Percentiles rank a stretch among this genome's conserved stretches.
These are phyloP conservation scores for Archips xylosteana DNA, from an alignment of 2,888 invertebrate species.

Conservation along the genomic window DNA sequence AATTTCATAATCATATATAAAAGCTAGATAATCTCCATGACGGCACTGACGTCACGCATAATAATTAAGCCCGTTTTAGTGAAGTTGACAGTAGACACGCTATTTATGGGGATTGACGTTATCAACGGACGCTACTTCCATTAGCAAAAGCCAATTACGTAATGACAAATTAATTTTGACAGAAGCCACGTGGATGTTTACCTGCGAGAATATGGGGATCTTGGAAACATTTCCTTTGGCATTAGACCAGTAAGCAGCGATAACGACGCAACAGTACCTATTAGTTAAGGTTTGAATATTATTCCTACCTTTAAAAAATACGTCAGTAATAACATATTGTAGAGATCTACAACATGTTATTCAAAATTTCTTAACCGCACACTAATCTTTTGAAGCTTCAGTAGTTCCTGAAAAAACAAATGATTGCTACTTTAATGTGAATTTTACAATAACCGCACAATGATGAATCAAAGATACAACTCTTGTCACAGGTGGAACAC, in stretches of 20 bases:
- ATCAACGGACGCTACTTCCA: slow-evolving; percentile 71
- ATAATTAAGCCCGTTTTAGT: slow-evolving; percentile 67
- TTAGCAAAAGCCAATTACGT: slow-evolving; percentile 64
- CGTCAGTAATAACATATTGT: no score
- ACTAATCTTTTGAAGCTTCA: no score
- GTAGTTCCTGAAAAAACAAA: no score
- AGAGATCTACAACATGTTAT: no score
- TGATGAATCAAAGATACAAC: slow-evolving; percentile 12
- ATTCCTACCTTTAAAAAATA: no score
- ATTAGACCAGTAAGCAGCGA: slow-evolving; percentile 15
- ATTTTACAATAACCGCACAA: not conserved
- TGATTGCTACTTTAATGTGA: not conserved
- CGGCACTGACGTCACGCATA: slow-evolving; percentile 66
- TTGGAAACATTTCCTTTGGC: slow-evolving; percentile 35
- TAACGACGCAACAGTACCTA: not conserved
- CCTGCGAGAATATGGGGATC: slow-evolving; percentile 22
- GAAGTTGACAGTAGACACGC: slow-evolving; percentile 70
- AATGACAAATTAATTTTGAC: slow-evolving; percentile 53
- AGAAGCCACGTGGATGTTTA: slow-evolving; percentile 23
- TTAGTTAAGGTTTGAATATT: no score
- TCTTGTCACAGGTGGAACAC: slow-evolving; percentile 15
- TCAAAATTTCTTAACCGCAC: no score
- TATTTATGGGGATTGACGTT: slow-evolving; percentile 77
- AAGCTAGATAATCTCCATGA: slow-evolving; percentile 69
- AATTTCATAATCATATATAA: slow-evolving; percentile 62